Base-by-base conservation (phyloP, 2,113 vertebrate genomes). In the Atrichornis clamosus region DNA sequence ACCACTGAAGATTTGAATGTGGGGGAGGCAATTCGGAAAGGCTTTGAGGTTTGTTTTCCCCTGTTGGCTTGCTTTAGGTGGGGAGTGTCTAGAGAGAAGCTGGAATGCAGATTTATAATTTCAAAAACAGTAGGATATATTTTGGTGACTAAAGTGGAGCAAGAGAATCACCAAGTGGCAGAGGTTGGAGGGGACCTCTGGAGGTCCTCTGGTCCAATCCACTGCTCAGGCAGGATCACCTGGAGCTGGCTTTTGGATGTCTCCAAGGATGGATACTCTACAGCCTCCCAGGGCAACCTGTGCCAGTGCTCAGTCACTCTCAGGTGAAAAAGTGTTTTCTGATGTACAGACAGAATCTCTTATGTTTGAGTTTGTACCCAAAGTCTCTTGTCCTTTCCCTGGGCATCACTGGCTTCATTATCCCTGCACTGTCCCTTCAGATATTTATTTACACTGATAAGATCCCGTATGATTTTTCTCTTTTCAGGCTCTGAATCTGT, bases 1-100 rank as follows among this genome's bases (percentile, higher is more conserved):
- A 84, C 67, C 79, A 53, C 81, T 85, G 62, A 49, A 39, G 65
- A 46, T 72, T 56, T 73, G 44, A 65, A 23, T 79, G 81, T 74
- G 81, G 65, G 77, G 94, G 64, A 89, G 64, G 80, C 68, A 76
- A 19, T 78, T 92, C 60, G 33, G 84, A 84, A 89, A 87, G 60
- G 52, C 93, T 89, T 87, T 90, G 92, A 95, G 90, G 79, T 65
- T 53, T 67, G 23, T 41, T 82, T 77, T 82, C 76, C n/a, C 60
- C 42, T 78, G 9, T 60, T 94, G 69, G 22, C 35, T 86, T 92
- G 46, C 33, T 75, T 70, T 86, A 78, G n/a, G 33, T 92, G 47
- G 69, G 52, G n/a, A 82, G 41, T 60, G 73, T 60, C 68, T 81
- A 18, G 28, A 84, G 86, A 87, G 52, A 44, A 91, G 30, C 37